Conservation (phyloP, 2,113 vertebrate genomes). For the Mirza zaza region DNA sequence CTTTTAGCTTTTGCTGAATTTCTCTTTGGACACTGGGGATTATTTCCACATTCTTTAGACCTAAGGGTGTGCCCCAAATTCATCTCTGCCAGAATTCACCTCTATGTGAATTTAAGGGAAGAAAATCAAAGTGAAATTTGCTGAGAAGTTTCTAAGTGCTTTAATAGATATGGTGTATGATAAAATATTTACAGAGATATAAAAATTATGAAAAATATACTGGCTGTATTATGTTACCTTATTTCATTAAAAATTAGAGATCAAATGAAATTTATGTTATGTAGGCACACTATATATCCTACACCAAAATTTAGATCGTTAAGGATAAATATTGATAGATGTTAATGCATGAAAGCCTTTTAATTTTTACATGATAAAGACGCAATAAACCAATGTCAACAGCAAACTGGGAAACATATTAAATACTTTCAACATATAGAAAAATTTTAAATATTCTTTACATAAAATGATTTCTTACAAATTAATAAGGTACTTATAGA, state of each 20-base stretch:
- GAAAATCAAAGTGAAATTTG: neutral
- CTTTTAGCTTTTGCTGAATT: neutral
- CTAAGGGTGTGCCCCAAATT: neutral
- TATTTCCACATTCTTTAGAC: neutral
- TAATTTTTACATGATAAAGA: neutral
- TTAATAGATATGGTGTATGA: neutral
- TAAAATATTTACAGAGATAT: neutral
- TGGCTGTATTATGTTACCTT: neutral
- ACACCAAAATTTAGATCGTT: neutral
- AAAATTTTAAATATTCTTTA: neutral
- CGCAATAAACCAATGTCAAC: neutral
- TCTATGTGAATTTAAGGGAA: neutral
- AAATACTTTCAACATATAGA: conserved; percentile 22
- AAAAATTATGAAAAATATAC: neutral
- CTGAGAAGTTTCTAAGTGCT: neutral
- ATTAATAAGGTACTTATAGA: neutral
- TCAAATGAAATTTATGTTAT: neutral
- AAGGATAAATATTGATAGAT: neutral
- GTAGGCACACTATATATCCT: neutral
- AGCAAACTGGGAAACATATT: neutral
- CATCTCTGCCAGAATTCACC: neutral
- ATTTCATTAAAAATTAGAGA: neutral
- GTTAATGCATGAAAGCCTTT: neutral
- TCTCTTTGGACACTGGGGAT: neutral
- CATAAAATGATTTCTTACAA: neutral